phyloP scores from a whole-genome alignment of 1,140 invertebrate species.

The Mactra quadrangularis region DNA sequence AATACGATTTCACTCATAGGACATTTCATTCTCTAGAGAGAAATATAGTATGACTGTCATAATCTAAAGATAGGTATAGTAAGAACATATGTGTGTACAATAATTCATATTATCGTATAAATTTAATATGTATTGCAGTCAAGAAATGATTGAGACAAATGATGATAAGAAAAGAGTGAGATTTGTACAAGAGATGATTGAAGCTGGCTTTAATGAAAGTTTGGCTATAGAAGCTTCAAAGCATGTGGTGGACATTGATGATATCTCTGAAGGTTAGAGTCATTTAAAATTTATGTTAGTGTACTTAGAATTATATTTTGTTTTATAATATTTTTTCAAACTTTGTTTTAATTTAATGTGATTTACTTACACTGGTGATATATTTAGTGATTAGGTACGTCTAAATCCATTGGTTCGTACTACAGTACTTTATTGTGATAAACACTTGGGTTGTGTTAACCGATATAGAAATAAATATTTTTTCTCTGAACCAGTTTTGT shows the following conservation, averaged over 20 bases:
- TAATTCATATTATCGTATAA: background rate
- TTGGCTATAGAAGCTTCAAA: constrained; percentile 58
- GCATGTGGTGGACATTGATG: constrained; percentile 45
- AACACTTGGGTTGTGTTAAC: too few relatives aligned
- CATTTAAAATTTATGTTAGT: background rate
- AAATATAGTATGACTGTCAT: background rate
- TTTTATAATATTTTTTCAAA: background rate
- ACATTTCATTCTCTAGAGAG: background rate
- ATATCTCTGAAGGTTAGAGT: constrained; percentile 68
- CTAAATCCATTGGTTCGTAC: background rate
- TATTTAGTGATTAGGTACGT: background rate
- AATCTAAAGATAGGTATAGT: background rate
- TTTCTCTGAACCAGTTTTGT: too few relatives aligned
- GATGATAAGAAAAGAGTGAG: constrained; percentile 17
- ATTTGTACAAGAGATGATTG: constrained; percentile 52
- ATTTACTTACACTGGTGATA: background rate
- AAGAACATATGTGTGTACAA: background rate
- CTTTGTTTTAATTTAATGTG: background rate
- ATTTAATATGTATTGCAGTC: constrained; percentile 5
- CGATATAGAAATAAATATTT: too few relatives aligned
- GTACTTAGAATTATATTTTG: background rate
- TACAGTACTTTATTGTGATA: too few relatives aligned
- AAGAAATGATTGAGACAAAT: constrained; percentile 64
- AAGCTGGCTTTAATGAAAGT: constrained; percentile 53
- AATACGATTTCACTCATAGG: background rate